These are phyloP conservation scores for Acrocephalus kingi DNA, from an alignment of 2,113 vertebrate genomes.

Conservation along the genomic window DNA sequence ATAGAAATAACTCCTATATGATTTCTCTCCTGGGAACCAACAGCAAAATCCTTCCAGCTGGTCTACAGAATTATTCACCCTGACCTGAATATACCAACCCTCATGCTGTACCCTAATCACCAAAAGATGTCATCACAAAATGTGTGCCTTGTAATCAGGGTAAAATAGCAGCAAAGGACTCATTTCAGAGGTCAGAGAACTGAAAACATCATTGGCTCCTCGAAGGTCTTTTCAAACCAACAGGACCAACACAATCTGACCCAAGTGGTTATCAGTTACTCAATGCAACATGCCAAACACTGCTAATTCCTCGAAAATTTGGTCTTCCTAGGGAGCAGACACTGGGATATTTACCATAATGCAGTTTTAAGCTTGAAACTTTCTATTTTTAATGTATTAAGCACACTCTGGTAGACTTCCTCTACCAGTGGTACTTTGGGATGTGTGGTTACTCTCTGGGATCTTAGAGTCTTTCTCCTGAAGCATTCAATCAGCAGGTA, in stretches of 20 bases:
- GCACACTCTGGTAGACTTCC: slow-evolving; percentile 14
- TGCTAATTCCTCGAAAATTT: neutral
- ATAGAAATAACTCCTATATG: neutral
- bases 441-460: slow-evolving; percentile 45
- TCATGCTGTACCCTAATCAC: neutral
- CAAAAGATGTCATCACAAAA: neutral
- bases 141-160: neutral
- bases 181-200: neutral
- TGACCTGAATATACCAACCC: neutral
- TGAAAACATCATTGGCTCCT: neutral
- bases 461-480: slow-evolving; percentile 18
- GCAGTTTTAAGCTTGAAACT: neutral
- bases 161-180: neutral
- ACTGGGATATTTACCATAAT: neutral
- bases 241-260: neutral
- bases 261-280: neutral
- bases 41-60: neutral
- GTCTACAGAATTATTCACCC: neutral
- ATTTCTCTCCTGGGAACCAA: neutral
- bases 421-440: slow-evolving; percentile 25
- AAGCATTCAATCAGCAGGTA: slow-evolving; percentile 30
- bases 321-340: neutral
- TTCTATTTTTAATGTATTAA: slow-evolving; percentile 43
- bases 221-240: neutral
- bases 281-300: neutral